Evolutionary conservation across 2,797 vertebrate species (phyloP).

Genomic region (Falco naumanni): DNA sequence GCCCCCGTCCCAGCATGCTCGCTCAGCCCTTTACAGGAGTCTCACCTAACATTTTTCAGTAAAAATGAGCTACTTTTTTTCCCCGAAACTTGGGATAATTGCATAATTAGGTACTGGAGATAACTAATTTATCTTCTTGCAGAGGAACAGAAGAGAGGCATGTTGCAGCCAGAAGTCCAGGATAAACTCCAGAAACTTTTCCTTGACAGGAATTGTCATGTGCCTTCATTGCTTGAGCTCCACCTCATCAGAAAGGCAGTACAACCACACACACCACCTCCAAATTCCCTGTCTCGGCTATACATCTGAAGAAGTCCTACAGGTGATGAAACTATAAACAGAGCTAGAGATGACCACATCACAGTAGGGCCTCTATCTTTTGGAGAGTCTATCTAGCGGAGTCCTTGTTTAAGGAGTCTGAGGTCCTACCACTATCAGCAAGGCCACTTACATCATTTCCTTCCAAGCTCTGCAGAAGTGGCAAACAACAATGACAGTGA

Average conservation of each 20-base stretch:
- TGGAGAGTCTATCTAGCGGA: not conserved
- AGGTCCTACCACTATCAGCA: not conserved
- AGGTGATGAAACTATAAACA: not conserved
- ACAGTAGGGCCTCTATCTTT: not conserved
- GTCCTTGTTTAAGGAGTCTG: not conserved
- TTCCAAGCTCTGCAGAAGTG: not conserved
- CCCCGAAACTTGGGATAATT: not conserved
- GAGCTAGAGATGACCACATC: not conserved
- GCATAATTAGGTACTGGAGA: not conserved
- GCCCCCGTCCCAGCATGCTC: rapidly evolving
- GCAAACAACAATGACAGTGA: not conserved
- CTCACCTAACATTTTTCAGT: not conserved
- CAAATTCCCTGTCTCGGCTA: not conserved
- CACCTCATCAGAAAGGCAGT: not conserved
- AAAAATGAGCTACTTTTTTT: not conserved
- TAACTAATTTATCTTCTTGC: not conserved
- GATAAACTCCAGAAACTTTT: not conserved
- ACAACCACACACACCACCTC: not conserved
- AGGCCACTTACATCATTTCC: not conserved
- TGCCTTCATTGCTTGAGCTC: not conserved
- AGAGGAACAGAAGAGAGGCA: not conserved
- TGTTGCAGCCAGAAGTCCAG: not conserved
- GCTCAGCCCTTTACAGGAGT: not conserved
- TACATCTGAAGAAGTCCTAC: not conserved
- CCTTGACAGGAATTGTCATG: not conserved